phyloP scores from a whole-genome alignment of 2,797 vertebrate species.

The Tenualosa thibaudeaui region DNA sequence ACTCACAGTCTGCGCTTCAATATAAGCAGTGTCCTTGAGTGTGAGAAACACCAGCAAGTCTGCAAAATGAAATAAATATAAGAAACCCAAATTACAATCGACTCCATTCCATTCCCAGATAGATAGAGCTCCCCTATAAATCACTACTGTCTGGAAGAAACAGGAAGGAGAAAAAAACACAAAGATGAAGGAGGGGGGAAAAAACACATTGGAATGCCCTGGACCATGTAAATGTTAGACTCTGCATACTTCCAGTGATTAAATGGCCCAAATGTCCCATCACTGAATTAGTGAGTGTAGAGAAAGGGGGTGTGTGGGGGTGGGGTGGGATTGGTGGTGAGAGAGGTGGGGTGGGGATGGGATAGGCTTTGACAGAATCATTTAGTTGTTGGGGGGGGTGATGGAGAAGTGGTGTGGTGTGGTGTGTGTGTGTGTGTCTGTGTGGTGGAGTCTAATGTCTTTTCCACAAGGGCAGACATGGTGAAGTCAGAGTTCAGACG shows the following conservation, averaged over 20 bases:
- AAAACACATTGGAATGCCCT: constrained; percentile 32
- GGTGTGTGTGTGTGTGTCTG: constrained; percentile 35
- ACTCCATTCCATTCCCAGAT: constrained; percentile 64
- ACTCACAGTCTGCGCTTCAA: constrained; percentile 17
- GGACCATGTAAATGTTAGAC: constrained; percentile 43
- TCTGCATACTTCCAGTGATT: constrained; percentile 38
- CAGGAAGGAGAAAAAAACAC: constrained; percentile 29
- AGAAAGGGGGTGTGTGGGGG: not conserved
- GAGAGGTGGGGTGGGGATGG: not conserved
- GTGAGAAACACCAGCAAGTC: constrained; percentile 28
- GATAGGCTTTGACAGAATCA: constrained; percentile 38
- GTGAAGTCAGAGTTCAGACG: constrained; percentile 10
- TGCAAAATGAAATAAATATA: constrained; percentile 55
- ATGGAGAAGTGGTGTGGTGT: constrained; percentile 37
- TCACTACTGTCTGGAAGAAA: constrained; percentile 57
- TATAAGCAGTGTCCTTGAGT: constrained; percentile 17
- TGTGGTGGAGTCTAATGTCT: constrained; percentile 50
- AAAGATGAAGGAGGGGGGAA: constrained; percentile 29
- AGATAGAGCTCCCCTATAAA: constrained; percentile 67
- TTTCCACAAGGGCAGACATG: constrained; percentile 50
- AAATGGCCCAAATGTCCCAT: constrained; percentile 41
- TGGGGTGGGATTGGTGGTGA: not conserved
- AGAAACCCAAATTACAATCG: constrained; percentile 63
- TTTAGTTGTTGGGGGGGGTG: constrained; percentile 29
- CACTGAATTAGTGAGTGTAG: constrained; percentile 32